phyloP scores from a whole-genome alignment of 2,888 invertebrate genomes.

The Diachrysia chrysitis region DNA sequence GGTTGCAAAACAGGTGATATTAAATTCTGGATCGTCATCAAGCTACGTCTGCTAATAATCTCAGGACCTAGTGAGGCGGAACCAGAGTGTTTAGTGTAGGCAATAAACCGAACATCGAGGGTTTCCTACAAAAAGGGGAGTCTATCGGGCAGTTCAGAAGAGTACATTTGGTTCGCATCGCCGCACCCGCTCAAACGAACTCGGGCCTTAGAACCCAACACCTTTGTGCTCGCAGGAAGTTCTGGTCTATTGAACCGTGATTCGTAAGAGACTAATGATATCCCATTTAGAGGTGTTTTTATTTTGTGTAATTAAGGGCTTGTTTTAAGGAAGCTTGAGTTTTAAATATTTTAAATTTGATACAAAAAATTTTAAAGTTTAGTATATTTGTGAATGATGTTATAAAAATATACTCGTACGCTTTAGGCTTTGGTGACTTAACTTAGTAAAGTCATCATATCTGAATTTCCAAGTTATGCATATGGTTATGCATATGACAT shows the following conservation, averaged over 20 bases:
- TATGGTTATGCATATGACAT: conserved; percentile 11
- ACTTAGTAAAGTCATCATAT: neutral
- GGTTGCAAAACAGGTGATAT: conserved; percentile 30
- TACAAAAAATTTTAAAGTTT: neutral
- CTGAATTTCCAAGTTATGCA: conserved; percentile 2
- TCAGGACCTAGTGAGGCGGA: conserved; percentile 44
- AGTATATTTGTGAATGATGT: neutral
- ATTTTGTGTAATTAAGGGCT: conserved; percentile 34
- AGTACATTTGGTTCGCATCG: conserved; percentile 60
- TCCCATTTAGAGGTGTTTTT: conserved; percentile 58
- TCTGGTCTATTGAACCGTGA: conserved; percentile 73
- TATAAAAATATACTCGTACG: neutral
- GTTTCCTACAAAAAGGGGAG: conserved; percentile 53
- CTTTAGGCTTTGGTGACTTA: neutral
- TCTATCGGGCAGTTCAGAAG: conserved; percentile 50
- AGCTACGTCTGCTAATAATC: conserved; percentile 53
- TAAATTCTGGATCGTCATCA: conserved; percentile 43
- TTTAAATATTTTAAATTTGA: neutral
- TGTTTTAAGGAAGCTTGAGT: neutral
- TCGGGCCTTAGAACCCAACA: conserved; percentile 62
- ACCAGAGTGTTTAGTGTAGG: conserved; percentile 51
- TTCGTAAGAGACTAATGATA: conserved; percentile 76
- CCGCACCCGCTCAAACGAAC: conserved; percentile 59
- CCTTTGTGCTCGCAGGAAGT: conserved; percentile 72
- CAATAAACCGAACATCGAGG: conserved; percentile 50